These are phyloP conservation scores for Papilio polyxenes DNA, from an alignment of 1,140 invertebrate genomes.

Conservation along the genomic window DNA sequence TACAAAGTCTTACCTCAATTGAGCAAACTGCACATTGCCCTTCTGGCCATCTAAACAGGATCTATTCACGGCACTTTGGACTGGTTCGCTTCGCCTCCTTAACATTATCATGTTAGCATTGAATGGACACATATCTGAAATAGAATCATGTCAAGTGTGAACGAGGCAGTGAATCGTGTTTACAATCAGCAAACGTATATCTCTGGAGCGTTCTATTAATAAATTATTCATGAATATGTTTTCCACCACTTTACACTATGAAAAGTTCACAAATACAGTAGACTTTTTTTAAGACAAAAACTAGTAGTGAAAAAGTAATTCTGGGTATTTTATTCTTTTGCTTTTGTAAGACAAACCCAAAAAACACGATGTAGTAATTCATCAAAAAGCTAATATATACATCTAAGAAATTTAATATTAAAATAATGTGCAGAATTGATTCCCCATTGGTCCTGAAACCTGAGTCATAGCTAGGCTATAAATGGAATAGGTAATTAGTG, in stretches of 20 bases:
- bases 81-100: constrained; percentile 12
- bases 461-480: no score
- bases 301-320: no score
- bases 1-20: neutral
- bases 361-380: no score
- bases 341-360: no score
- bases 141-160: constrained; percentile 21
- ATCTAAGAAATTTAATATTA: no score
- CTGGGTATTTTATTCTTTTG: no score
- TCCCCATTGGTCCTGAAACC: no score
- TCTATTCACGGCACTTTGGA: neutral
- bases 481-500: no score
- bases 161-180: constrained; percentile 7
- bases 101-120: constrained; percentile 22
- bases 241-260: neutral
- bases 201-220: neutral
- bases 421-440: no score
- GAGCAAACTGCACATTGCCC: constrained; percentile 4
- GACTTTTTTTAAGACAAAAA: no score
- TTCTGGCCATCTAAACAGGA: neutral
- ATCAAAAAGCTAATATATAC: no score
- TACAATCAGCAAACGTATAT: constrained; percentile 14
- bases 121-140: constrained; percentile 19
- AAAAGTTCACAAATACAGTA: neutral
- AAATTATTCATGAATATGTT: constrained; percentile 24